A percentile compares a stretch with the other conserved stretches of the same genome.
Conservation (phyloP, 1,140 invertebrate genomes). For the Acromyrmex heyeri region DNA sequence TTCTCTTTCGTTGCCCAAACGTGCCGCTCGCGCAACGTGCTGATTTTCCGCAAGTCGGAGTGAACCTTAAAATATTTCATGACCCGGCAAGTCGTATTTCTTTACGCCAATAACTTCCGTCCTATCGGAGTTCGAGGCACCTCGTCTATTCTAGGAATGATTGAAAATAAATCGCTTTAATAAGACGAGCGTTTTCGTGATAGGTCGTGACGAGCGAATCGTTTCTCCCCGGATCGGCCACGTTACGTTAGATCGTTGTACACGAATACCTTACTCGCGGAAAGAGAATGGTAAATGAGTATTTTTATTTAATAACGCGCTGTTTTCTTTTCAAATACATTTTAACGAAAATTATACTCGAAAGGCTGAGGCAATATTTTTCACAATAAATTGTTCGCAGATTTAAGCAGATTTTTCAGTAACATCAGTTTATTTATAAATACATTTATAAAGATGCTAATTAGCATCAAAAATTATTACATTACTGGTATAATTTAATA, state of each 20-base stretch:
- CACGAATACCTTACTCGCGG: not conserved
- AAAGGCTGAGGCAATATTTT: not conserved
- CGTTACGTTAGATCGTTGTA: conserved; percentile 27
- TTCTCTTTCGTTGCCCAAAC: not conserved
- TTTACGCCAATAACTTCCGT: conserved; percentile 44
- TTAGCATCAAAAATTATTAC: no score
- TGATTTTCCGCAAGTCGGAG: conserved; percentile 40
- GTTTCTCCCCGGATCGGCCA: not conserved
- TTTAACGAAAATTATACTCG: not conserved
- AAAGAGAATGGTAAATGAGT: not conserved
- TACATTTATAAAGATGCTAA: no score
- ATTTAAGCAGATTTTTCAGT: no score
- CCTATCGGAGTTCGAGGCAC: conserved; percentile 26
- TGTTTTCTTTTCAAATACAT: not conserved
- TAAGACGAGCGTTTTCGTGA: conserved; percentile 53
- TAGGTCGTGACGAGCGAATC: conserved; percentile 39
- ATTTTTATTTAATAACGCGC: conserved; percentile 1
- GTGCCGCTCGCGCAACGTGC: not conserved
- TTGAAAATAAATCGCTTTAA: conserved; percentile 62
- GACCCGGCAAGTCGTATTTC: conserved; percentile 47
- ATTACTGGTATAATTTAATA: no score
- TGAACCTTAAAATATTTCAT: conserved; percentile 56
- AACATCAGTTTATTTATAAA: no score
- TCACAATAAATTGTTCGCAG: no score
- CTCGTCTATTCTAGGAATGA: conserved; percentile 50